phyloP scores from a whole-genome alignment of 2,888 invertebrate genomes.

The Nezara viridula region DNA sequence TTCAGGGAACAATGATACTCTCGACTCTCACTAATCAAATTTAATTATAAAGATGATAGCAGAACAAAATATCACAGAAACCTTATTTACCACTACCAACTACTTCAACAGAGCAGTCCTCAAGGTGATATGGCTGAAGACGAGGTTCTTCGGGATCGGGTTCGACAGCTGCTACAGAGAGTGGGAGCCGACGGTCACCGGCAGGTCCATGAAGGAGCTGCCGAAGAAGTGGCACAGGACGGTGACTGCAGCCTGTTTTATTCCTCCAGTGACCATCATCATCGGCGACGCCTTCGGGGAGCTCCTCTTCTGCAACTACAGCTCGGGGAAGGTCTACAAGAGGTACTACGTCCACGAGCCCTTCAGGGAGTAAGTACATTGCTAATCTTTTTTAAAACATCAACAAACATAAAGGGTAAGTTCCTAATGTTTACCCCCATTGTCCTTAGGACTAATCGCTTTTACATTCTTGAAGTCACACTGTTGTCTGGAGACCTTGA shows the following conservation, averaged over 20 bases:
- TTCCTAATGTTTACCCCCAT: too few species aligned
- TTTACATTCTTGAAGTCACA: too few species aligned
- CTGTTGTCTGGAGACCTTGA: too few species aligned
- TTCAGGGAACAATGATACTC: too few species aligned
- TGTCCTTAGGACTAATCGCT: too few species aligned
- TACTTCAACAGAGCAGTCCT: background rate
- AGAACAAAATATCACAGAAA: too few species aligned
- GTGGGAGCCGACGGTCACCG: constrained; percentile 70
- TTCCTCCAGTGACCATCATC: constrained; percentile 71
- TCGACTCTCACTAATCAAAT: too few species aligned
- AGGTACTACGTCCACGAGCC: constrained; percentile 73
- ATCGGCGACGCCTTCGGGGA: constrained; percentile 85
- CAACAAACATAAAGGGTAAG: too few species aligned
- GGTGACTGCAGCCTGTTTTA: background rate
- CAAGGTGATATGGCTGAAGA: constrained; percentile 71
- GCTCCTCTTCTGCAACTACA: constrained; percentile 84
- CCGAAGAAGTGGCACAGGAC: constrained; percentile 35
- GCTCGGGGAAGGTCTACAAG: constrained; percentile 82
- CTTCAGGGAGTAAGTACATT: constrained; percentile 69
- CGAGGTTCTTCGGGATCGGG: constrained; percentile 81
- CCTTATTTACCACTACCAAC: too few species aligned
- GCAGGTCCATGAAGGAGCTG: constrained; percentile 71
- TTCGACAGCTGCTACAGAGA: constrained; percentile 84
- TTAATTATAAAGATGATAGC: too few species aligned
- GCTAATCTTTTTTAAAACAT: constrained; percentile 67